Conservation (phyloP, 2,888 invertebrate genomes). For the Mystacides longicornis region DNA sequence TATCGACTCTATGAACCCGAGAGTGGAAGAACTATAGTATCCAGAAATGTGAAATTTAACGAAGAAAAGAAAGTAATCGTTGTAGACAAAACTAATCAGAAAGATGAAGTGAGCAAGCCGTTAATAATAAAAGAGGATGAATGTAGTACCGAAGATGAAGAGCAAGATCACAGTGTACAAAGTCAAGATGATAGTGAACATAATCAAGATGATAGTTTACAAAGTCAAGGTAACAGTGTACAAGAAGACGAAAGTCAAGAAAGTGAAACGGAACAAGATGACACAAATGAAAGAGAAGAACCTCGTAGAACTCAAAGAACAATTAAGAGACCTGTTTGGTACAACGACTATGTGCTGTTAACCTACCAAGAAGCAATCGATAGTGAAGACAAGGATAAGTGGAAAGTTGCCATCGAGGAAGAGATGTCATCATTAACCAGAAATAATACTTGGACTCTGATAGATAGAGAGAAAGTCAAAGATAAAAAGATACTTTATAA, state of each 20-base stretch:
- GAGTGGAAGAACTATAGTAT: background rate
- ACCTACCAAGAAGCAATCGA: constrained; percentile 1
- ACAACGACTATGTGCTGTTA: background rate
- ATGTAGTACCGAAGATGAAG: background rate
- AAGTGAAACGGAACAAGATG: background rate
- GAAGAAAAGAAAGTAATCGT: background rate
- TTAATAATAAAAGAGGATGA: background rate
- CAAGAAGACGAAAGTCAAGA: background rate
- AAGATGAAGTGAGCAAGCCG: background rate
- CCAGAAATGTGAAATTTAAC: background rate
- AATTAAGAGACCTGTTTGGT: background rate
- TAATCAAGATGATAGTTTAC: too few species aligned
- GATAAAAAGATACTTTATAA: background rate
- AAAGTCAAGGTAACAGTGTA: too few species aligned
- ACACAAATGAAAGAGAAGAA: background rate
- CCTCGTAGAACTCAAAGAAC: background rate
- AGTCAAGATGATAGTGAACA: background rate
- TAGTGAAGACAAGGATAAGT: background rate
- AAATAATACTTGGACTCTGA: background rate
- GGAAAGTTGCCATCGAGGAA: background rate
- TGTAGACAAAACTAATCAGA: background rate
- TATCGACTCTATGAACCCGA: background rate
- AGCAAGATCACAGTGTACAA: background rate
- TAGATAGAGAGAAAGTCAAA: background rate
- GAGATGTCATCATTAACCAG: background rate